Evolutionary conservation across 2,113 vertebrate genomes (phyloP), one percentile per base, ranked within the genome.

Genomic region (Myrmecobius fasciatus): DNA sequence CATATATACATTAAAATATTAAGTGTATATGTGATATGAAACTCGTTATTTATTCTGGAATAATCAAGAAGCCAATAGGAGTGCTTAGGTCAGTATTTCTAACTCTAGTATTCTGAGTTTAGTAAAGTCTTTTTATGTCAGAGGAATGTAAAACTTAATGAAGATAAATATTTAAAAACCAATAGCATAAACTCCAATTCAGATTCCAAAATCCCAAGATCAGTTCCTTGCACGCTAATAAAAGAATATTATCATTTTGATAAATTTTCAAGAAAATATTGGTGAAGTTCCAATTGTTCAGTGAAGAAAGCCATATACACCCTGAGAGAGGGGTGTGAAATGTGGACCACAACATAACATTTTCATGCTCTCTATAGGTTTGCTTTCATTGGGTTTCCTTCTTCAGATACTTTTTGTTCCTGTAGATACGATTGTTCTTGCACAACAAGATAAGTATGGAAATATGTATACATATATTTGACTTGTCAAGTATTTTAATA

Each of bases 191-290:
- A 92, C 75, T 88, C 49, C 53, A 92, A 93, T 88, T 92, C 14
- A 90, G 89, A 92, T 25, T 90, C 92, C 54, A 93, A 91, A 92
- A 67, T 14, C 12, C 36, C 31, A 67, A 67, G 12, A n/a, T 75
- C 3, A n/a, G 60, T 75, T n/a, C 14, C 12, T 75, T n/a, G 36
- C 12, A 75, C n/a, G 14, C 60, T 53, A 24, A 53, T 53, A 53
- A 20, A n/a, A 75, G 31, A 91, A 92, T 14, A 96, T 2, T 75
- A 75, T 0, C 10, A 94, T 94, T 92, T 97, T 95, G 47, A 94
- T 36, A 83, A 11, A 75, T 94, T 20, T 88, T 94, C n/a, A 53
- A 91, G 94, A 94, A n/a, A 93, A 94, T 48, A 93, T 96, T 92
- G 90, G 52, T 95, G 91, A 94, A n/a, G n/a, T n/a, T n/a, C n/a